Base-by-base conservation (phyloP, 2,113 vertebrate genomes). In the Xiphophorus hellerii region DNA sequence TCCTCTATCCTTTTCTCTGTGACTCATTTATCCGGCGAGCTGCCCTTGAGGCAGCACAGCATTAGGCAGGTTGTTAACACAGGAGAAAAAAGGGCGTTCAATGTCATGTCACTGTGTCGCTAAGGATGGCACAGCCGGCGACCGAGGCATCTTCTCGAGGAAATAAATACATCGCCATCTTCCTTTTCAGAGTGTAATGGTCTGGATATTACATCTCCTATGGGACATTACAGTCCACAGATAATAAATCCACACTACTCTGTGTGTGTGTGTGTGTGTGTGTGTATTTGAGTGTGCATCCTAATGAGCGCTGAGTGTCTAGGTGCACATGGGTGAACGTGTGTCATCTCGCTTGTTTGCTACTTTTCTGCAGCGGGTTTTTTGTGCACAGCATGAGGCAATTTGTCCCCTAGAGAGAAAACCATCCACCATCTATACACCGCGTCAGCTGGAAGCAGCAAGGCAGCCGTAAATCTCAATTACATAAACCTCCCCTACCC, bases 361-460 rank as follows among this genome's bases (percentile, higher is more conserved):
- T 63, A 58, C 15, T 37, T 76, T 77, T 74, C 67, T 61, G 71
- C 60, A 48, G 82, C 66, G 71, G 61, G 77, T 61, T 87, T 84
- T 76, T 27, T 20, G 30, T 76, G 76, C 84, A 51, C 77, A 76
- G 68, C 51, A 72, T 76, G 87, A 91, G 78, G 78, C 78, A 84
- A 88, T 90, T 90, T 89, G 82, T 85, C 67, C 81, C 88, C 90
- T 39, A 30, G 76, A 87, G 89, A 83, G 82, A 87, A 82, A 81
- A 80, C 28, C 69, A 87, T 89, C 74, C 66, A 68, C 88, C 81
- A 78, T 90, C 81, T 87, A 78, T 78, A 62, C 72, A 86, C 82
- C 77, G 78, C 76, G 82, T 94, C 93, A 95, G 96, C 96, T 97
- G 96, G 97, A 98, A 97, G 96, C 95, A 96, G 95, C 90, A 86